These are phyloP conservation scores for Caenorhabditis sp. DNA, from an alignment of 2,888 invertebrate species.

Conservation along the genomic window DNA sequence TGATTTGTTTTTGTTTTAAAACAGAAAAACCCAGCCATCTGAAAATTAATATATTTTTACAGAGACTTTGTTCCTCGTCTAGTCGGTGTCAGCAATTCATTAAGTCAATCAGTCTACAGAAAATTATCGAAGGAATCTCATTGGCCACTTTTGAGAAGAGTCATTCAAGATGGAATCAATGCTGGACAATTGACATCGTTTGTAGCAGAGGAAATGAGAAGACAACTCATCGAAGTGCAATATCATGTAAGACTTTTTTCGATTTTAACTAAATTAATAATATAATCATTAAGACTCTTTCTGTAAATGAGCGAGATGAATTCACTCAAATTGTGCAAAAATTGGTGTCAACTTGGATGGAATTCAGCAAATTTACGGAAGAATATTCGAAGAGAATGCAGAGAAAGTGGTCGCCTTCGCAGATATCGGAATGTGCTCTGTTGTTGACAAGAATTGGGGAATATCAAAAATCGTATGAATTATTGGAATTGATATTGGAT, in stretches of 20 bases:
- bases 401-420: constrained; percentile 43
- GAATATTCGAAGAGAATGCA: constrained; percentile 39
- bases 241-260: constrained; percentile 33
- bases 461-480: constrained; percentile 44
- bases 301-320: constrained; percentile 42
- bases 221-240: constrained; percentile 46
- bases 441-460: constrained; percentile 50
- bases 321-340: constrained; percentile 42
- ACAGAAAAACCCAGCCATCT: not conserved
- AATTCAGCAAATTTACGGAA: constrained; percentile 55
- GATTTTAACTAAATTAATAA: not conserved
- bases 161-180: constrained; percentile 52
- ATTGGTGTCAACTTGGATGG: constrained; percentile 55
- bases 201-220: constrained; percentile 28
- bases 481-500: constrained; percentile 47
- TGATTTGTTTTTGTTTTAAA: too few relatives aligned
- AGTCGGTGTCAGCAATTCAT: constrained; percentile 50
- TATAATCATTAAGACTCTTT: constrained; percentile 49
- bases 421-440: constrained; percentile 52
- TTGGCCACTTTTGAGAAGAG: constrained; percentile 51
- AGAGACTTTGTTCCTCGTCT: constrained; percentile 53
- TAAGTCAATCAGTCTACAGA: constrained; percentile 36
- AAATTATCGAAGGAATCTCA: constrained; percentile 22
- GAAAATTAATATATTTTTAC: not conserved
- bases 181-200: constrained; percentile 37